A percentile compares a stretch with the other conserved stretches of the same genome.
Conservation (phyloP, 2,113 vertebrate genomes). For the Columba janthina region DNA sequence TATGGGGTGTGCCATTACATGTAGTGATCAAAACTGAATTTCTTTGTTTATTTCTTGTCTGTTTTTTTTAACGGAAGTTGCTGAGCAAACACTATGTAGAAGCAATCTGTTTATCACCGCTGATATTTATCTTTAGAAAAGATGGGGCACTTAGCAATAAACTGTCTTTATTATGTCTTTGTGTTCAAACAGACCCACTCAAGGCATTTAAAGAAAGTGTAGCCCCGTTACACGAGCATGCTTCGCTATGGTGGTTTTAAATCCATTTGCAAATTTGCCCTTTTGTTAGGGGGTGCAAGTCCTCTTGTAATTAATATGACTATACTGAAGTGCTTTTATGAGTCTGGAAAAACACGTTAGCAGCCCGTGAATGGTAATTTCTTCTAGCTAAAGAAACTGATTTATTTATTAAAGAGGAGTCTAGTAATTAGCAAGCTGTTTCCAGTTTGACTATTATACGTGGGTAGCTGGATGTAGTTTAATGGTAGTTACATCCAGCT, state of each 20-base stretch:
- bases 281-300: slow-evolving; percentile 39
- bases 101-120: background rate
- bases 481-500: background rate
- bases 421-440: background rate
- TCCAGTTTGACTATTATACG: background rate
- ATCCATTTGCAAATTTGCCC: slow-evolving; percentile 52
- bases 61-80: slow-evolving; percentile 54
- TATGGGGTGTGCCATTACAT: background rate
- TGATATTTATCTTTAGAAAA: slow-evolving; percentile 41
- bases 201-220: slow-evolving; percentile 7
- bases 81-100: background rate
- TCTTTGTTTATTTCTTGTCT: slow-evolving; percentile 38
- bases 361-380: background rate
- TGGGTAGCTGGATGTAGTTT: background rate
- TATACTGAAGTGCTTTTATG: slow-evolving; percentile 48
- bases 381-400: background rate
- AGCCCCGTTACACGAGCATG: slow-evolving; percentile 14
- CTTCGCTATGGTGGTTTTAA: slow-evolving; percentile 45
- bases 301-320: slow-evolving; percentile 49
- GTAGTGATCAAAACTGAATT: slow-evolving; percentile 7
- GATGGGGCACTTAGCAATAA: background rate
- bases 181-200: slow-evolving; percentile 41
- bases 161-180: slow-evolving; percentile 2
- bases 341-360: slow-evolving; percentile 26
- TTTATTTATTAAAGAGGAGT: slow-evolving; percentile 5